Evolutionary conservation across 2,888 invertebrate species (phyloP).

Genomic region (Leucophenga montana): DNA sequence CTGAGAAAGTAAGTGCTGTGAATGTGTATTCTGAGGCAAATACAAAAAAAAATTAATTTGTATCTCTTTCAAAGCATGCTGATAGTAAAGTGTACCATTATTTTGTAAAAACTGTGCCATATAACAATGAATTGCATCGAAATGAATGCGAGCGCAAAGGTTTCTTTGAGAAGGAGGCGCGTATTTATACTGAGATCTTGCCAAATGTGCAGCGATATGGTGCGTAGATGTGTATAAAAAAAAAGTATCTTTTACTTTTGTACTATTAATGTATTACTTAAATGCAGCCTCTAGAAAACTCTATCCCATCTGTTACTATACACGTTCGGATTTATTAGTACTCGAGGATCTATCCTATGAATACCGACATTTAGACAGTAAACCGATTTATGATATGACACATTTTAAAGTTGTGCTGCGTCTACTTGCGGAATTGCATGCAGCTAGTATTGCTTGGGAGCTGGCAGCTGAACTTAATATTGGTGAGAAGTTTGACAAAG

Average conservation of each 20-base stretch:
- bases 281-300: conserved; percentile 51
- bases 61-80: background rate
- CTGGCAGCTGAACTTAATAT: conserved; percentile 53
- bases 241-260: too few relatives aligned
- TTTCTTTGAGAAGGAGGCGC: conserved; percentile 62
- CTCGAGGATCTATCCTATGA: conserved; percentile 59
- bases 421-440: conserved; percentile 60
- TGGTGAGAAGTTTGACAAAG: conserved; percentile 48
- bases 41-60: conserved; percentile 26
- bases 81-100: conserved; percentile 43
- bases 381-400: conserved; percentile 44
- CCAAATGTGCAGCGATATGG: conserved; percentile 63
- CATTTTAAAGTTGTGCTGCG: conserved; percentile 56
- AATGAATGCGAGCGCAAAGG: conserved; percentile 62
- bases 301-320: conserved; percentile 57
- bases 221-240: conserved; percentile 33
- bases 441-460: conserved; percentile 66
- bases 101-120: conserved; percentile 66
- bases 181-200: conserved; percentile 58
- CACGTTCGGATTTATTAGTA: conserved; percentile 60
- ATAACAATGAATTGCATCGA: conserved; percentile 54
- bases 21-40: too few relatives aligned
- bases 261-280: background rate
- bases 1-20: background rate
- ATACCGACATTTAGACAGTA: conserved; percentile 47